Conservation (phyloP, 2,113 vertebrate genomes). For the Athene noctua region DNA sequence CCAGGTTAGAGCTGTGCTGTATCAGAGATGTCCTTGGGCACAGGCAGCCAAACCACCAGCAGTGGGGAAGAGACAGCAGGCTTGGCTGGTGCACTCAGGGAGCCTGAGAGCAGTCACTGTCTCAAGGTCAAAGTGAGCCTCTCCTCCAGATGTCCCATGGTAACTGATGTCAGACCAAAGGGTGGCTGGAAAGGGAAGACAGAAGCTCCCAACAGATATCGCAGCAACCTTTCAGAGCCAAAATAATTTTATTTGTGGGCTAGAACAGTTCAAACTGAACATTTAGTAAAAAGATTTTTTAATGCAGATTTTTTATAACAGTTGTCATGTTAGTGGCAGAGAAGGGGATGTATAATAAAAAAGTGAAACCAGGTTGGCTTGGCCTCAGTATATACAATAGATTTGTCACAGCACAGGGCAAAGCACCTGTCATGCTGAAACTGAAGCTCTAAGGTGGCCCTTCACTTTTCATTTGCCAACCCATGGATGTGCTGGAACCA, state of each 20-base stretch:
- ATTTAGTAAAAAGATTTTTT: neutral
- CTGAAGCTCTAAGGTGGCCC: neutral
- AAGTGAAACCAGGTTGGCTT: neutral
- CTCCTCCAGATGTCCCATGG: neutral
- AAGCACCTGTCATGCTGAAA: neutral
- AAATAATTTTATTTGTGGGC: neutral
- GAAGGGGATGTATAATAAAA: neutral
- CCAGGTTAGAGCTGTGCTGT: neutral
- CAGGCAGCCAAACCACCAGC: neutral
- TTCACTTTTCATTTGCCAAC: neutral
- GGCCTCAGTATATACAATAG: neutral
- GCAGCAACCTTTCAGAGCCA: neutral
- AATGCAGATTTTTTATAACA: neutral
- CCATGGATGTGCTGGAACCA: rapidly evolving
- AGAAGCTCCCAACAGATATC: neutral
- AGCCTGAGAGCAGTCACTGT: neutral
- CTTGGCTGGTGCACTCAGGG: neutral
- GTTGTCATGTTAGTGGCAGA: neutral
- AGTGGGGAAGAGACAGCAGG: neutral
- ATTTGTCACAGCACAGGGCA: neutral
- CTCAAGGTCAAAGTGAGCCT: neutral
- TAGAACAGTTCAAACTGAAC: neutral
- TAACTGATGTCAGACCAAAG: too few species aligned
- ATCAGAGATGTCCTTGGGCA: neutral
- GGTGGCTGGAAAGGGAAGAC: neutral